These are phyloP conservation scores for Pelobates fuscus DNA, from an alignment of 2,113 vertebrate species.

Conservation along the genomic window DNA sequence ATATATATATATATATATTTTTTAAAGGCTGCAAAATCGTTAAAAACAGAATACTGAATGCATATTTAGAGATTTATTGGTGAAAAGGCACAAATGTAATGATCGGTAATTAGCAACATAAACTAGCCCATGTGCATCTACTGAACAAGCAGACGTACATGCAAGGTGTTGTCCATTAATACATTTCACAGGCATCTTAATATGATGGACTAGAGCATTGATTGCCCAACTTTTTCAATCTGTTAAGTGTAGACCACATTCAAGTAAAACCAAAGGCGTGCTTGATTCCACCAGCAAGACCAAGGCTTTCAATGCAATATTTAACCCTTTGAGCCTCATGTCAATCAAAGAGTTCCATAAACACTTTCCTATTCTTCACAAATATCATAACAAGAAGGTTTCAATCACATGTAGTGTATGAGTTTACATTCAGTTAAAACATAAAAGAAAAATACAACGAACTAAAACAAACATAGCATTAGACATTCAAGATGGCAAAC, in stretches of 20 bases:
- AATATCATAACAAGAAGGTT: background rate
- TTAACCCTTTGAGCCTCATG: no score
- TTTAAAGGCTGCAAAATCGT: no score
- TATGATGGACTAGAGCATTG: no score
- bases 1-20: no score
- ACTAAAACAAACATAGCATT: background rate
- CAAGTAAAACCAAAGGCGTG: no score
- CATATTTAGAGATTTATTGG: constrained; percentile 32
- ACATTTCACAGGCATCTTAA: background rate
- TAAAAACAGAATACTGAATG: background rate
- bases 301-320: no score
- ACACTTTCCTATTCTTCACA: no score
- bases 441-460: no score
- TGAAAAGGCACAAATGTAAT: constrained; percentile 41
- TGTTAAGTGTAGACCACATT: no score
- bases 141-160: constrained; percentile 2
- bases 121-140: background rate
- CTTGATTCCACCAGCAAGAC: no score
- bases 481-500: constrained; percentile 15
- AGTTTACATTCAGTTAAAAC: background rate
- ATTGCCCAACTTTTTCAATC: no score
- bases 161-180: background rate
- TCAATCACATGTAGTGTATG: constrained; percentile 28
- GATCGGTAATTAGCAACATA: constrained; percentile 28
- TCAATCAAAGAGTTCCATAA: no score